Base-by-base conservation (phyloP, 2,797 vertebrate genomes). In the Acropternis orthonyx region DNA sequence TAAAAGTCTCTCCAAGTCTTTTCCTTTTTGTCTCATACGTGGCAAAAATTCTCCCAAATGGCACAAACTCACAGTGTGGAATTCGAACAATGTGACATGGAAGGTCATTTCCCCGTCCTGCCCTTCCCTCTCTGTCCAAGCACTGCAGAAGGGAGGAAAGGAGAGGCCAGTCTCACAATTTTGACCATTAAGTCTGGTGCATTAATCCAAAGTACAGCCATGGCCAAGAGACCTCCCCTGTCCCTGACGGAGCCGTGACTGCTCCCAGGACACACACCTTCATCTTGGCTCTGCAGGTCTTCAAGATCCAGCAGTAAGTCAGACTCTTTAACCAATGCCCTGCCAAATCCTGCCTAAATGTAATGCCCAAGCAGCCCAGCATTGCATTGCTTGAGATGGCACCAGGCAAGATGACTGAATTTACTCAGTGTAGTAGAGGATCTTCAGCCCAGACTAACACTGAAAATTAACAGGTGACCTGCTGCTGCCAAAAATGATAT, bases 301-400 rank as follows among this genome's bases (percentile, higher is more conserved):
- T 61, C 41, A 36, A 68, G 48, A 71, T 26, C 54, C 72, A 83
- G 74, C 74, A 93, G 54, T 21, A 43, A 85, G 83, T 71, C 44
- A 62, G 22, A 23, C 19, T 85, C 52, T 30, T 63, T n/a, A 54
- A 49, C 23, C 32, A 46, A 65, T 26, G 80, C 55, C 48, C 37
- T 62, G 58, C 17, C 46, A 73, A 82, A 72, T 62, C 55, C 61
- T 69, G 63, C 63, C 69, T 59, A 49, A 82, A 82, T 6, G 27
- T 27, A 77, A 66, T 21, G 2, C 34, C 23, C 44, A 83, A 2
- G 16, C 59, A 80, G 21, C 32, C 28, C 49, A 52, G 62, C 67
- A 34, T 0, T 11, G 73, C 0, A 0, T 3, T 52, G 55, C 61
- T 7, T 55, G 68, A 86, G 75, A 3, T 62, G 82, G 48, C 15